Base-by-base conservation (phyloP, 1,140 invertebrate species). In the Pseudomyrmex gracilis region DNA sequence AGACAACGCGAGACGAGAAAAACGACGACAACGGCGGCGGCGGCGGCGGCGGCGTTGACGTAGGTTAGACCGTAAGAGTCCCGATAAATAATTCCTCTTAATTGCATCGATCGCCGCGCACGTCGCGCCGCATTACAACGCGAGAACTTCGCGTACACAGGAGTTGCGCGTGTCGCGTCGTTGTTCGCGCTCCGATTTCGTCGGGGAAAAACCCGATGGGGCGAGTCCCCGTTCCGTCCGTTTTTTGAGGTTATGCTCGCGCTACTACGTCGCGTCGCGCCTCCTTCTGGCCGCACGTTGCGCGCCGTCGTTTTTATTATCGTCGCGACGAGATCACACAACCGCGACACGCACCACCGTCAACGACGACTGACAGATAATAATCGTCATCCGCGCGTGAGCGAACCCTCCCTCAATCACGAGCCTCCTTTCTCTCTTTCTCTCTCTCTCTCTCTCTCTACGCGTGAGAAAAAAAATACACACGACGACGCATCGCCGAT, bases 71-170 rank as follows among this genome's bases (percentile, higher is more conserved):
- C 66, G 53, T 12, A 49, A 49, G 34, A 51, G 9, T n/a, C n/a
- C 22, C 12, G 66, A 80, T 71, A 57, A 80, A 80, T 80, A 80
- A 80, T 71, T 70, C 53, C 53, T 60, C 68, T 70, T 80, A 80
- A 80, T 80, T 47, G 66, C 76, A 80, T 80, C 76, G 76, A 80
- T 80, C 76, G 64, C 5, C 66, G 76, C 20, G 51, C 49, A 49
- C 74, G 74, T n/a, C 17, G 34, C 24, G 58, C 20, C 60, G 47
- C 61, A 63, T 24, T 34, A 53, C 61, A 53, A 49, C 15, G 34
- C 34, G 34, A 34, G 53, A 15, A 8, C 53, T 3, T 15, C 57
- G 57, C 9, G 34, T 34, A 34, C 7, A 4, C n/a, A n/a, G n/a
- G 34, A 34, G 7, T 34, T 34, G 34, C 34, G 34, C n/a, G 57